Base-by-base conservation (phyloP, 2,797 vertebrate species). In the Hippoglossus hippoglossus region DNA sequence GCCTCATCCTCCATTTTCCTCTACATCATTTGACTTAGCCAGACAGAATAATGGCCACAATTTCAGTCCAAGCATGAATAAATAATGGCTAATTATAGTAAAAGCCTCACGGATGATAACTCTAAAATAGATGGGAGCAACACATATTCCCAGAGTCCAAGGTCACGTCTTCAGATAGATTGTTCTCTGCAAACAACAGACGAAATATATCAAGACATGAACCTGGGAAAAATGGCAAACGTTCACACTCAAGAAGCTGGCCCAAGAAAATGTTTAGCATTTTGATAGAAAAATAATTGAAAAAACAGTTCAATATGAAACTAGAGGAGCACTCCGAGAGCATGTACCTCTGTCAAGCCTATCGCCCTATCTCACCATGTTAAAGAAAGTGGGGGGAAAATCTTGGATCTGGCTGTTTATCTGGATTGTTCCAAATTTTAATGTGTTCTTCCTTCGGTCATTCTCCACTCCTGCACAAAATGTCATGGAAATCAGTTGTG, bases 31-130 rank as follows among this genome's bases (percentile, higher is more conserved):
- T 63, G 52, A 71, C 51, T 70, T 70, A 47, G 12, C 6, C 13
- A 56, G 22, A 75, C 26, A 76, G 15, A 71, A 22, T 75, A 71
- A 76, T 76, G 18, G 53, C 54, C 28, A 54, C 52, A 28, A 51
- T 44, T 55, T 46, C 15, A 39, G 49, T 31, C 8, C 15, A 67
- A 46, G 61, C 2, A 16, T 15, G 7, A 9, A 31, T 44, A 2
- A 11, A 10, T 39, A 21, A 47, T n/a, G 41, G 6, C 6, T 47
- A 31, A 31, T 68, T 59, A 19, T 65, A 63, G 5, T 63, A 57
- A 63, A 71, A 56, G 11, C 19, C 24, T 61, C 13, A 28, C 19
- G 26, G 31, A 58, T 7, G 5, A 13, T 49, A 24, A 39, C 21
- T 6, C 2, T 19, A 7, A 8, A 62, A 26, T 56, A 28, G 18